These are phyloP conservation scores for Trichosurus vulpecula DNA, from an alignment of 2,797 vertebrate species.

Conservation along the genomic window DNA sequence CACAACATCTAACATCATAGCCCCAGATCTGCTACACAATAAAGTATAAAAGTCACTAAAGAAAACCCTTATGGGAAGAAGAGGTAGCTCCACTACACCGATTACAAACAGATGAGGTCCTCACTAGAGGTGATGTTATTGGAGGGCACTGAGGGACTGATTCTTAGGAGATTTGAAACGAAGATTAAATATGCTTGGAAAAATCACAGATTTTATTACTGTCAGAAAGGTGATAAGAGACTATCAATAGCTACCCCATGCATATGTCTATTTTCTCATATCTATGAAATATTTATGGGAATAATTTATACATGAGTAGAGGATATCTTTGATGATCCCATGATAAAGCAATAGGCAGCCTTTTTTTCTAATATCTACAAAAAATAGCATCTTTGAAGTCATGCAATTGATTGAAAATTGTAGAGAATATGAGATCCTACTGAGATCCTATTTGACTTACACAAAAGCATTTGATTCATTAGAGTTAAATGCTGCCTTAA, in stretches of 20 bases:
- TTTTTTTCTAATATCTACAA: background rate
- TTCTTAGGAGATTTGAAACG: background rate
- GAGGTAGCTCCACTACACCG: background rate
- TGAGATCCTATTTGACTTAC: background rate
- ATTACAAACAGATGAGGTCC: background rate
- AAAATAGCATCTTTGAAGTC: background rate
- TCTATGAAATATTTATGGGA: background rate
- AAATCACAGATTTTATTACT: background rate
- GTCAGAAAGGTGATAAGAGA: too few relatives aligned
- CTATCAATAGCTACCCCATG: too few relatives aligned
- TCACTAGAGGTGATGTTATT: background rate
- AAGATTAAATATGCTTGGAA: background rate
- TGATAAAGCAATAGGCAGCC: background rate
- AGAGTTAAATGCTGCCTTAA: background rate
- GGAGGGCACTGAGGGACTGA: background rate
- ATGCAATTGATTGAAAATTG: background rate
- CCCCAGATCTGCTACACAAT: background rate
- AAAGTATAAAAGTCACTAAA: background rate
- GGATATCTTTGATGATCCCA: background rate
- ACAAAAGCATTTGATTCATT: background rate
- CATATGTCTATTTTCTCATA: background rate
- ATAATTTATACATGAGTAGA: background rate
- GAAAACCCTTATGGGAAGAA: background rate
- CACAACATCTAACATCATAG: background rate
- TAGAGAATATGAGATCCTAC: background rate